Conservation (phyloP, 2,113 vertebrate species). For the Gallinago jamesoni region DNA sequence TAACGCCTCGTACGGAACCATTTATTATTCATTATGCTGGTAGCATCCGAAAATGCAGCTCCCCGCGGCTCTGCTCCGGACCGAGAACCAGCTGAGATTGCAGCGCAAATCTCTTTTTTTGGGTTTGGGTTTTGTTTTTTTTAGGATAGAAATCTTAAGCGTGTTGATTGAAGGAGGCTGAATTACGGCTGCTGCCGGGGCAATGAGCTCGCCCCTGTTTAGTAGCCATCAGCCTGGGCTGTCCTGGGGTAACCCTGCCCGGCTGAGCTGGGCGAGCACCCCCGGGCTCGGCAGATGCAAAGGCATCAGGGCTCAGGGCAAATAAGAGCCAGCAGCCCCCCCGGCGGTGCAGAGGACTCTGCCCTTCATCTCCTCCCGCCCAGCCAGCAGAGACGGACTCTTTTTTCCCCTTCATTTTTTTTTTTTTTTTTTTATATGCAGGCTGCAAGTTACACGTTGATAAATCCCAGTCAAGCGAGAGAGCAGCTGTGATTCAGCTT, state of each 20-base stretch:
- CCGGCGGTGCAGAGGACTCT: background rate
- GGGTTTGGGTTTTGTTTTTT: too few relatives aligned
- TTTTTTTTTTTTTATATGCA: background rate
- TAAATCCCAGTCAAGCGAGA: background rate
- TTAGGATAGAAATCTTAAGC: accelerated
- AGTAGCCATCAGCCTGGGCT: background rate
- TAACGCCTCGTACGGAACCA: accelerated
- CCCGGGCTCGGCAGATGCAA: background rate
- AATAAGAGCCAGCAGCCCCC: background rate
- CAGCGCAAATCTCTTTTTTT: too few relatives aligned
- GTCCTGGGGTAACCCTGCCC: background rate
- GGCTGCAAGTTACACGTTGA: background rate
- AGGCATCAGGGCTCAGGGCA: background rate
- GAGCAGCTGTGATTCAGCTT: background rate
- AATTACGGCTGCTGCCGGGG: background rate
- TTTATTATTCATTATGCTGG: background rate
- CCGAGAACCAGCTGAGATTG: accelerated
- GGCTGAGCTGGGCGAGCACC: background rate
- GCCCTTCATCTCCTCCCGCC: background rate
- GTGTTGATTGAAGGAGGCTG: accelerated
- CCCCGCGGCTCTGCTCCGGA: background rate
- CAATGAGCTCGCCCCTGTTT: background rate
- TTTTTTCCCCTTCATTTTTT: accelerated
- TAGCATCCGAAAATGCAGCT: background rate
- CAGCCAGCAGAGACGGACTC: background rate